These are phyloP conservation scores for Ciconia stormi DNA, from an alignment of 2,113 vertebrate species.

Conservation along the genomic window DNA sequence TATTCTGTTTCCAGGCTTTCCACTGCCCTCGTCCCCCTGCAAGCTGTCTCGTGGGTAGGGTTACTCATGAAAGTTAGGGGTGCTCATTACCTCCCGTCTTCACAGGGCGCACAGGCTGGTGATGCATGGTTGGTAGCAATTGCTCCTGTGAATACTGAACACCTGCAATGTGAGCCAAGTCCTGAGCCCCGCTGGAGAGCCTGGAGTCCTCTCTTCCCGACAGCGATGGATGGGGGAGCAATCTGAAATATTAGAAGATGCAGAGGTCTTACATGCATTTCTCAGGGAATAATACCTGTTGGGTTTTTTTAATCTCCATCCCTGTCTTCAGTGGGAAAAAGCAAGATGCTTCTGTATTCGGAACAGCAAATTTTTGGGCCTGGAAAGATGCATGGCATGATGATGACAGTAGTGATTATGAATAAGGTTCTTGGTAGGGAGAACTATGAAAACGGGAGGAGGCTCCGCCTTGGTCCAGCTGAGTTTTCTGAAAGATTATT, in stretches of 20 bases:
- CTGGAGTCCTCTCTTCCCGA: background rate
- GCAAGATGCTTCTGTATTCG: background rate
- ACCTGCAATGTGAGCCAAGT: background rate
- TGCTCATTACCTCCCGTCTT: background rate
- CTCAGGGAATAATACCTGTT: background rate
- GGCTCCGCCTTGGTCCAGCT: background rate
- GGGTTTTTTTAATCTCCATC: background rate
- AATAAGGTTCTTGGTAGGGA: background rate
- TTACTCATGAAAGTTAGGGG: background rate
- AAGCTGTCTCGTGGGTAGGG: background rate
- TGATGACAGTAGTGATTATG: background rate
- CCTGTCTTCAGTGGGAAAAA: background rate
- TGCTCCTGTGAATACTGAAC: background rate
- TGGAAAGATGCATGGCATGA: background rate
- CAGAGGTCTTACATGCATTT: background rate
- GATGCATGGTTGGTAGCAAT: background rate
- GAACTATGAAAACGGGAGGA: background rate
- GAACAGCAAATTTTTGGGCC: background rate
- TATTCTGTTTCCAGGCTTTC: constrained; percentile 53
- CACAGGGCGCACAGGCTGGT: background rate
- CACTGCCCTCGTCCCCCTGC: background rate
- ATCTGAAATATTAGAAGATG: background rate
- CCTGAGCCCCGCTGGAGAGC: background rate
- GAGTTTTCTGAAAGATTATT: background rate
- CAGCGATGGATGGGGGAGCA: fast-evolving